A percentile compares a stretch with the other conserved stretches of the same genome.
Conservation (phyloP, 2,797 vertebrate species). For the Catamblyrhynchus diadema region DNA sequence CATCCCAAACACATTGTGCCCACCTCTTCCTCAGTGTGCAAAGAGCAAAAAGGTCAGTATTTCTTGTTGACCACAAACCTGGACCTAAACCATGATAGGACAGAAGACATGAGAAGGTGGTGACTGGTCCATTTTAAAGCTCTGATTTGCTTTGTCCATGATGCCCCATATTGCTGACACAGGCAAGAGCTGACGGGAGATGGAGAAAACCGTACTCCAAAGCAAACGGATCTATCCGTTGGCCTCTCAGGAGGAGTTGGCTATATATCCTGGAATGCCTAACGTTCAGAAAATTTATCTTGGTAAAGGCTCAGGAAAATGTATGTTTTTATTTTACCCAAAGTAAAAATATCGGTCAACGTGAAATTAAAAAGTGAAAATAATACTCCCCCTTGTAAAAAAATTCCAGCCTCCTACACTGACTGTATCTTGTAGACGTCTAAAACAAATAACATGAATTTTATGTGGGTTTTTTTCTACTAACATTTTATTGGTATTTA, state of each 20-base stretch:
- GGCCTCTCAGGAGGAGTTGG: conserved; percentile 52
- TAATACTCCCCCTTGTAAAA: conserved; percentile 59
- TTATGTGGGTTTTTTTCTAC: conserved; percentile 39
- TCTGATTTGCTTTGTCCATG: background rate
- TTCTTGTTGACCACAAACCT: background rate
- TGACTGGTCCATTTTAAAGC: background rate
- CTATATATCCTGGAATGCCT: conserved; percentile 55
- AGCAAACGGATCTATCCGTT: conserved; percentile 39
- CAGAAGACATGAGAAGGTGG: background rate
- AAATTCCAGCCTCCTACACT: conserved; percentile 53
- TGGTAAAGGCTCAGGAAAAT: conserved; percentile 66
- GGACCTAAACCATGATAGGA: background rate
- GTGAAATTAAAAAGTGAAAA: conserved; percentile 69
- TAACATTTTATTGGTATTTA: conserved; percentile 65
- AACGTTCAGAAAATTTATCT: conserved; percentile 67
- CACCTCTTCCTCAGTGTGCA: background rate
- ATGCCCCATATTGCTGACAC: conserved; percentile 5
- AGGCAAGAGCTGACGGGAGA: background rate
- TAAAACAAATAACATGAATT: conserved; percentile 62
- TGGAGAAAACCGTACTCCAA: conserved; percentile 3
- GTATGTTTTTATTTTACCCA: conserved; percentile 69
- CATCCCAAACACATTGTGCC: background rate
- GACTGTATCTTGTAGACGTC: conserved; percentile 34
- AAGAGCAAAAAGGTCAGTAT: background rate
- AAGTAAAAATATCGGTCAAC: conserved; percentile 67